Evolutionary conservation across 2,113 vertebrate species (phyloP).

Genomic region (Phocoena sinus): DNA sequence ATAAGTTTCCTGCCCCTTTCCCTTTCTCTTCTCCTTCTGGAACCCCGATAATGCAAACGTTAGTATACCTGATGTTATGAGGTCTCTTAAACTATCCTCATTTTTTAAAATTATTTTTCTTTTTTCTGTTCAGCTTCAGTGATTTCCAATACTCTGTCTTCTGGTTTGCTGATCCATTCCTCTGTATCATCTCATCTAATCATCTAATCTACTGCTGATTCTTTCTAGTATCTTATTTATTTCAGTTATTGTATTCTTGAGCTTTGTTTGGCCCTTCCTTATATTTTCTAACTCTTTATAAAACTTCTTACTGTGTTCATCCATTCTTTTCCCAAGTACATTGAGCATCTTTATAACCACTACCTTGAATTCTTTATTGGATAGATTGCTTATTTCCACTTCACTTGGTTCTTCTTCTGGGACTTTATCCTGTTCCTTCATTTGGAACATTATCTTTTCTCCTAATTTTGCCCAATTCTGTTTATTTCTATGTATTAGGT

Average conservation of each 20-base stretch:
- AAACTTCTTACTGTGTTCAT: not conserved
- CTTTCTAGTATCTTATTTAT: not conserved
- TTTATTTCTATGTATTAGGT: not conserved
- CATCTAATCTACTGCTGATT: not conserved
- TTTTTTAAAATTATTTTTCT: not conserved
- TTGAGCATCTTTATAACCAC: not conserved
- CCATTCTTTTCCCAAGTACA: not conserved
- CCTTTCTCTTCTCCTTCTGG: not conserved
- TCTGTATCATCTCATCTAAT: not conserved
- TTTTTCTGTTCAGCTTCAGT: not conserved
- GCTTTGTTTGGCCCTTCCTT: not conserved
- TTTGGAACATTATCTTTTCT: not conserved
- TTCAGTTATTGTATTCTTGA: not conserved
- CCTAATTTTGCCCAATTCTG: not conserved
- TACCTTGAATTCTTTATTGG: not conserved
- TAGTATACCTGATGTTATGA: not conserved
- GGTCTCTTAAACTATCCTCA: not conserved
- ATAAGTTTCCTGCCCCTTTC: not conserved
- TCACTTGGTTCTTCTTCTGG: not conserved
- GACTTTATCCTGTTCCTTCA: not conserved
- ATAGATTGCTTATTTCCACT: not conserved
- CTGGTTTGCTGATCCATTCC: not conserved
- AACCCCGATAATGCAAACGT: not conserved
- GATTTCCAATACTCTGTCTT: not conserved
- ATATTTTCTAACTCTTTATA: not conserved